Evolutionary conservation across 2,888 invertebrate species (phyloP), one percentile per base, ranked within the genome.

Genomic region (Plusia festucae): DNA sequence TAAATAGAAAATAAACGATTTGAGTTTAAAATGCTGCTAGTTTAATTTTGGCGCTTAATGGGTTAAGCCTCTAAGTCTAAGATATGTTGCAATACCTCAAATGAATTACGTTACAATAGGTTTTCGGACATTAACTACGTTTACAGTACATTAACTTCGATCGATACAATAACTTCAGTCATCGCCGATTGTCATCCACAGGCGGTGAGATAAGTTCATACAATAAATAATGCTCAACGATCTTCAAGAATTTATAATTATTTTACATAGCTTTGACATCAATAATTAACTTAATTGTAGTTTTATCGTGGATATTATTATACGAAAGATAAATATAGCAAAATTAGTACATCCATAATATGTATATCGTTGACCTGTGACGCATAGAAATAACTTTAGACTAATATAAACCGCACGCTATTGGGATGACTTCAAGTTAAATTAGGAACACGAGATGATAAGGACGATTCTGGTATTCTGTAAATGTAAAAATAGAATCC

Each of bases 61-160:
- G n/a, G n/a, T n/a, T n/a, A 46, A 66, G 53, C 57, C 13, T 20
- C 46, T 49, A 49, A 18, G 18, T 18, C 40, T 40, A 40, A 20
- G 46, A 11, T 20, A 49, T 49, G 20, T 20, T 49, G 46, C 46
- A 49, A 20, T 16, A 49, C 46, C 34, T 24, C 27, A 53, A 44
- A 40, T 53, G 40, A 52, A 73, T 76, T 66, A 66, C 24, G 62
- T 60, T 76, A 24, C 53, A 60, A 34, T 62, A 76, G 34, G 66
- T 76, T 62, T 60, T 72, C 57, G 62, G 27, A 57, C 76, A 76
- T 73, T 65, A 76, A 73, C 52, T 76, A 49, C 54, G 61, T 73
- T 73, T 60, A 61, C 71, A 73, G 76, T 70, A 70, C 76, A 70
- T 73, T 76, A 73, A 76, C 70, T 75, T 49, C 53, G 30, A 49